Evolutionary conservation across 2,113 vertebrate species (phyloP), one percentile per base, ranked within the genome.

Genomic region (Phocoena phocoena): DNA sequence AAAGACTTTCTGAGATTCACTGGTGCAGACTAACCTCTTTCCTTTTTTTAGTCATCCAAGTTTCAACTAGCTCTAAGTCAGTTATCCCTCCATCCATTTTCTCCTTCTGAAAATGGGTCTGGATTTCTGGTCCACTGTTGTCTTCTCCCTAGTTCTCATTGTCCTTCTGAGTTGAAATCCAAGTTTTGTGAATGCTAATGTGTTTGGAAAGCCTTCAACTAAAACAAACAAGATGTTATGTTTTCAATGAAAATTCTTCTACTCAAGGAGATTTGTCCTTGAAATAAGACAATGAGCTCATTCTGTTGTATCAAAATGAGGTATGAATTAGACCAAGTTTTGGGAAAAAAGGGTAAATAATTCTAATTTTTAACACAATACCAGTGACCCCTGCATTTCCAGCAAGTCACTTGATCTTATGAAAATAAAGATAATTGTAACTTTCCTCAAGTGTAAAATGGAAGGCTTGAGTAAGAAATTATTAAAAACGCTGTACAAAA

Each of bases 211-310:
- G 17, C 10, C 84, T 95, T 94, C 63, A 96, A 38, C 38, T 90
- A 70, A 93, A 96, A 77, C 50, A 93, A 98, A 76, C 74, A 97
- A 80, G 55, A 83, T 60, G 47, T 10, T 92, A 73, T 33, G 10
- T 60, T 96, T 97, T 96, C 93, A 87, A 28, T 63, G 70, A 90
- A 93, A 93, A 83, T 90, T 85, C 70, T 87, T 84, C 12, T 87
- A 44, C 25, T 95, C 81, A 95, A 76, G n/a, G 53, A 87, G 55
- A 85, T 91, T 7, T 94, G 62, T 62, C 41, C 60, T 62, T 90
- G 77, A 95, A 83, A 55, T 90, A 62, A 97, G 53, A 92, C n/a
- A 92, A 85, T 63, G 53, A 89, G 33, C 17, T 92, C 73, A 62
- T 50, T 93, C 70, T 94, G 9, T 80, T 80, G 4, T 83, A 85